phyloP scores from a whole-genome alignment of 1,140 invertebrate species.

The Orius insidiosus region DNA sequence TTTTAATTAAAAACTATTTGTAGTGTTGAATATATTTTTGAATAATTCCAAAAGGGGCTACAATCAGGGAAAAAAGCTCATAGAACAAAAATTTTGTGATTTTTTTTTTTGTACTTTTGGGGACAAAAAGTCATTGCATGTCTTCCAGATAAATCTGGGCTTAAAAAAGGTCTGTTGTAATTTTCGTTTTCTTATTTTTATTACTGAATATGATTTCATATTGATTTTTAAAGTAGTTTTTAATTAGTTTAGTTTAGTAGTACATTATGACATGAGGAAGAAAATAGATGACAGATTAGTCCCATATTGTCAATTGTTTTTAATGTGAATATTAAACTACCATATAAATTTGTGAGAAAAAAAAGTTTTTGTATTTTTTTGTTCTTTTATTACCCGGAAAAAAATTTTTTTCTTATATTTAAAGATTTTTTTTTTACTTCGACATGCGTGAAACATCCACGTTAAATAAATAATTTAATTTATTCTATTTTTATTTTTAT shows the following conservation, averaged over 20 bases:
- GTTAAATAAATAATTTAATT: too few species aligned
- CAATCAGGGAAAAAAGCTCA: conserved; percentile 2
- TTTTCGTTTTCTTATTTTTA: conserved; percentile 11
- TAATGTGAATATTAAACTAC: conserved; percentile 16
- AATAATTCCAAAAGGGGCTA: background rate
- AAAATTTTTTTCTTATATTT: too few species aligned
- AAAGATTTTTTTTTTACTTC: too few species aligned
- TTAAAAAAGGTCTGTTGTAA: too few species aligned
- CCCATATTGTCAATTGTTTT: conserved; percentile 16
- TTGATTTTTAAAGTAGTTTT: conserved; percentile 15
- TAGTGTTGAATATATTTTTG: background rate
- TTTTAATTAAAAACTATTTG: background rate
- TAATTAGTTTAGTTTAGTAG: conserved; percentile 11
- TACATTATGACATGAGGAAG: conserved; percentile 8
- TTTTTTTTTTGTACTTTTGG: conserved; percentile 4
- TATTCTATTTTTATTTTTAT: too few species aligned
- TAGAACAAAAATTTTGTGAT: conserved; percentile 9
- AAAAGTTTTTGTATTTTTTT: background rate
- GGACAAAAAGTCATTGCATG: conserved; percentile 5
- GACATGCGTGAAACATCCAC: too few species aligned
- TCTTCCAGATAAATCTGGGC: conserved; percentile 11
- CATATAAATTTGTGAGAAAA: conserved; percentile 12
- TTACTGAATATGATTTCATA: conserved; percentile 9
- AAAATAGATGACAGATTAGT: conserved; percentile 8
- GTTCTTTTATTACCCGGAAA: background rate